Base-by-base conservation (phyloP, 2,113 vertebrate species). In the Thalassarche chlororhynchos region DNA sequence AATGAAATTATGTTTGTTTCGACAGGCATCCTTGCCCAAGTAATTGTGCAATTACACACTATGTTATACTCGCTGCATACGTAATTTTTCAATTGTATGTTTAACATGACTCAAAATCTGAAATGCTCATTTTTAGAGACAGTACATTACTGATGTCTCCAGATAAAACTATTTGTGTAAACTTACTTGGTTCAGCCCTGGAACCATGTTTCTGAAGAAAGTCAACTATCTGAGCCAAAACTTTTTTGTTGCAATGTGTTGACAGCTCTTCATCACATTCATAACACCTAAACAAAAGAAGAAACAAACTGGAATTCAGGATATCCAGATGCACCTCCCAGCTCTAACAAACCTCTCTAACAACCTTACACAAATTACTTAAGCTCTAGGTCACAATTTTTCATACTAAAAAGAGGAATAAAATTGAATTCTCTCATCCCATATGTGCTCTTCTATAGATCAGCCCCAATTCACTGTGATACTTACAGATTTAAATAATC, bases 211-310 rank as follows among this genome's bases (percentile, higher is more conserved):
- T 99, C 96, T 99, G 99, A 92, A 99, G 98, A 95, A 99, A 99
- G 97, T 99, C 99, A 97, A 99, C 98, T 78, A 99, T 99, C 97
- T 99, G 99, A 95, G 99, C 99, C 98, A 99, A 98, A 97, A 98
- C 99, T 85, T 99, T 99, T 98, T 99, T 99, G 98, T 99, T 99
- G 97, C 99, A 99, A 87, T 99, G 99, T 52, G 99, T 99, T 90
- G 99, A 99, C 92, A 99, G 98, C 93, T 99, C 99, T 98, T 99
- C 99, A 89, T 99, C 98, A 98, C 99, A 99, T 97, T 99, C 99
- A 23, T 99, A 99, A 98, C 99, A 99, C 99, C 99, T 99, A 94
- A 96, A 97, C 26, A 97, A 96, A 92, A 84, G 87, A 88, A 80
- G 62, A 93, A 88, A 90, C 5, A 1, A 68, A 78, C 12, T 57